A percentile compares a stretch with the other conserved stretches of the same genome.
Conservation (phyloP, 1,140 invertebrate genomes). For the Oryzaephilus surinamensis region DNA sequence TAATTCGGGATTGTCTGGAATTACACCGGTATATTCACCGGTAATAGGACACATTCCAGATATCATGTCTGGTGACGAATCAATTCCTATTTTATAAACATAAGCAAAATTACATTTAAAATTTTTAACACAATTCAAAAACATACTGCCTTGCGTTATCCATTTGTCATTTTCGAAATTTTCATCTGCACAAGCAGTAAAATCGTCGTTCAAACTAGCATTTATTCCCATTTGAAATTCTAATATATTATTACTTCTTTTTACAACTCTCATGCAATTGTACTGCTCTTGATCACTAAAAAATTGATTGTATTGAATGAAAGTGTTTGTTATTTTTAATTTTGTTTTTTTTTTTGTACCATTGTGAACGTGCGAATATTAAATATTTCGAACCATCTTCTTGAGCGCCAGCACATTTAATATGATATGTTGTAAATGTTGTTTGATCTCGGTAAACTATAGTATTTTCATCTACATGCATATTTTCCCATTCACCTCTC, state of each 20-base stretch:
- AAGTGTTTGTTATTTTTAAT: not conserved
- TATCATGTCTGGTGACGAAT: slow-evolving; percentile 32
- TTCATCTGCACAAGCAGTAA: slow-evolving; percentile 36
- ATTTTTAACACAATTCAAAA: not conserved
- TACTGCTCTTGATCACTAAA: slow-evolving; percentile 54
- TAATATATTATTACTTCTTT: slow-evolving; percentile 51
- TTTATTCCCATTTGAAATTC: slow-evolving; percentile 50
- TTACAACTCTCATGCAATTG: slow-evolving; percentile 52
- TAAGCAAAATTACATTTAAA: slow-evolving; percentile 2
- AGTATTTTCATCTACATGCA: slow-evolving; percentile 47
- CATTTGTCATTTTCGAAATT: slow-evolving; percentile 45
- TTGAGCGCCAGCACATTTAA: slow-evolving; percentile 42
- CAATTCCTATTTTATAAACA: slow-evolving; percentile 34
- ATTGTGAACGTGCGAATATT: slow-evolving; percentile 44
- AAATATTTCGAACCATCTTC: slow-evolving; percentile 37
- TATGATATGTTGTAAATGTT: slow-evolving; percentile 54
- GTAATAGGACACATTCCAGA: slow-evolving; percentile 52
- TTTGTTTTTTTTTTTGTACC: slow-evolving; percentile 31
- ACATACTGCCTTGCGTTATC: slow-evolving; percentile 55
- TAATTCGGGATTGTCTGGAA: slow-evolving; percentile 45
- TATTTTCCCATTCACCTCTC: slow-evolving; percentile 54
- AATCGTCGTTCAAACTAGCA: slow-evolving; percentile 27
- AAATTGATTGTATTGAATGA: slow-evolving; percentile 18
- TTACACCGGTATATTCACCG: slow-evolving; percentile 55
- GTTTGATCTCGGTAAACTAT: slow-evolving; percentile 53